These are phyloP conservation scores for Idaea straminata DNA, from an alignment of 2,888 invertebrate genomes.

Conservation along the genomic window DNA sequence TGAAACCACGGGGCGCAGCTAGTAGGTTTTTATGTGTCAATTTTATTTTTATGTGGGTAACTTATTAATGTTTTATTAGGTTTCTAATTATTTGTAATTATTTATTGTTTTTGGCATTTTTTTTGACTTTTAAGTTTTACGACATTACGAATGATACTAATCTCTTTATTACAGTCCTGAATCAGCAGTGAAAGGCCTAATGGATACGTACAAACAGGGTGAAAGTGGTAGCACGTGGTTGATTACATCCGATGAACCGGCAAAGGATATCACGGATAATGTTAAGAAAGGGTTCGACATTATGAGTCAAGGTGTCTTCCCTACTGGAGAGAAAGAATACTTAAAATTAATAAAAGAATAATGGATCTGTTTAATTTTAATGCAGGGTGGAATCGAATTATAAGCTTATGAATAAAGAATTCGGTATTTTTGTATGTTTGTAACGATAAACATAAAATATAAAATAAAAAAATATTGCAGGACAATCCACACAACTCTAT, in stretches of 20 bases:
- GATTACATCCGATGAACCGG: conserved; percentile 49
- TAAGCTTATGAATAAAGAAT: neutral
- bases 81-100: too few relatives aligned
- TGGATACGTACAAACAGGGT: conserved; percentile 51
- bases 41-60: too few relatives aligned
- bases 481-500: neutral
- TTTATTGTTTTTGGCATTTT: too few relatives aligned
- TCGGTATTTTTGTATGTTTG: neutral
- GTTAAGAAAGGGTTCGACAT: conserved; percentile 49
- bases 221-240: conserved; percentile 62
- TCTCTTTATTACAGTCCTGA: conserved; percentile 42
- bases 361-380: too few relatives aligned
- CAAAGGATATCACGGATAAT: conserved; percentile 54
- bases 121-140: too few relatives aligned
- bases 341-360: neutral
- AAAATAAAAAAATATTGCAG: neutral
- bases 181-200: conserved; percentile 51
- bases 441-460: neutral
- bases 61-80: too few relatives aligned
- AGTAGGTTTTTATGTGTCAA: too few relatives aligned
- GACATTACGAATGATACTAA: conserved; percentile 3
- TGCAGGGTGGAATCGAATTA: too few relatives aligned
- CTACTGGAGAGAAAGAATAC: conserved; percentile 8
- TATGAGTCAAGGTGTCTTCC: conserved; percentile 47
- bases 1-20: too few relatives aligned